These are phyloP conservation scores for Morone chrysops DNA, from an alignment of 2,113 vertebrate species.

Conservation along the genomic window DNA sequence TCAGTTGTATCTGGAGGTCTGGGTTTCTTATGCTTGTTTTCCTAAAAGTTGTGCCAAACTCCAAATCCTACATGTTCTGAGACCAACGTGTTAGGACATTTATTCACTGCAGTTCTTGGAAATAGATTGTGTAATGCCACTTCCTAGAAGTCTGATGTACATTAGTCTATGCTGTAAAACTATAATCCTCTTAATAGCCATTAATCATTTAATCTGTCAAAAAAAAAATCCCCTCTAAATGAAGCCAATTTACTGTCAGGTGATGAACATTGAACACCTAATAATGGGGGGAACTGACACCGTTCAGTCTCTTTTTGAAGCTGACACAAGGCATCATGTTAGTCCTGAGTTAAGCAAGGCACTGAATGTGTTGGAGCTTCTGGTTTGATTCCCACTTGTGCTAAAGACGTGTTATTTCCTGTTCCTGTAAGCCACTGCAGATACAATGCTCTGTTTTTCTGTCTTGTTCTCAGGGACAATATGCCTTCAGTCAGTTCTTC, in stretches of 20 bases:
- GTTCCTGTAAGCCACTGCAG: conserved; percentile 5
- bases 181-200: neutral
- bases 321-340: neutral
- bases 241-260: neutral
- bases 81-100: neutral
- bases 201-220: too few relatives aligned
- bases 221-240: neutral
- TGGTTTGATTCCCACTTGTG: neutral
- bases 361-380: neutral
- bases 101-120: conserved; percentile 5
- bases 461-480: conserved; percentile 1
- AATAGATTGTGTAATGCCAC: conserved; percentile 13
- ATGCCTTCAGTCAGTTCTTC: conserved; percentile 3
- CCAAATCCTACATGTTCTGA: neutral
- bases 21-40: neutral
- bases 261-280: neutral
- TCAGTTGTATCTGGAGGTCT: neutral
- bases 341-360: neutral
- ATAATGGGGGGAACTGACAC: neutral
- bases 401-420: conserved; percentile 2
- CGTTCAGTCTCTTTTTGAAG: neutral
- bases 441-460: neutral
- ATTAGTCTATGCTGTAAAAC: neutral
- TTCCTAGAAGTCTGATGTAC: conserved; percentile 4
- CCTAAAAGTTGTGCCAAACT: neutral